Evolutionary conservation across 2,797 vertebrate species (phyloP).

Genomic region (Phyllotis vaccarum): DNA sequence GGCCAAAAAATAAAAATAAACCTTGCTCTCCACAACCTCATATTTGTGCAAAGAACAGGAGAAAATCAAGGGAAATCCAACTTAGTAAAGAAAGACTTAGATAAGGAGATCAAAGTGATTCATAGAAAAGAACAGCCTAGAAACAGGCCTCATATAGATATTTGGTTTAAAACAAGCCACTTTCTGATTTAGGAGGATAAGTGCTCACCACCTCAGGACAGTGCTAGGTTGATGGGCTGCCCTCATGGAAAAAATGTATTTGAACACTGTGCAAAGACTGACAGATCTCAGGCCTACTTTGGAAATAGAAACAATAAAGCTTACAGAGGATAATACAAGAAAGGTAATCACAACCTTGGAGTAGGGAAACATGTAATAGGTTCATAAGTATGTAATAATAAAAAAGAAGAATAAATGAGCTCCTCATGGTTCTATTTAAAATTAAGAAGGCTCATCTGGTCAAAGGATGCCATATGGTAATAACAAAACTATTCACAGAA

Average conservation of each 20-base stretch:
- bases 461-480: neutral
- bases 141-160: neutral
- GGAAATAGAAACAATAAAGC: neutral
- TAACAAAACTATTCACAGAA: neutral
- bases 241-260: neutral
- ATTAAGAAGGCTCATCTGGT: neutral
- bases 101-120: neutral
- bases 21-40: neutral
- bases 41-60: neutral
- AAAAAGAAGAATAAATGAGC: neutral
- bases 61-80: neutral
- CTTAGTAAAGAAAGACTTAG: neutral
- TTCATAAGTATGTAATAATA: neutral
- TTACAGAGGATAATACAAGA: neutral
- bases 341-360: neutral
- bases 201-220: rapidly evolving
- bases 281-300: neutral
- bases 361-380: neutral
- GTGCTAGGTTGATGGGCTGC: rapidly evolving
- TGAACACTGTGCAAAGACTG: neutral
- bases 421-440: neutral
- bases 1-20: neutral
- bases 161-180: neutral
- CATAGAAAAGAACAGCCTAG: neutral
- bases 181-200: rapidly evolving